Conservation (phyloP, 2,113 vertebrate genomes). For the Myotis lucifugus region DNA sequence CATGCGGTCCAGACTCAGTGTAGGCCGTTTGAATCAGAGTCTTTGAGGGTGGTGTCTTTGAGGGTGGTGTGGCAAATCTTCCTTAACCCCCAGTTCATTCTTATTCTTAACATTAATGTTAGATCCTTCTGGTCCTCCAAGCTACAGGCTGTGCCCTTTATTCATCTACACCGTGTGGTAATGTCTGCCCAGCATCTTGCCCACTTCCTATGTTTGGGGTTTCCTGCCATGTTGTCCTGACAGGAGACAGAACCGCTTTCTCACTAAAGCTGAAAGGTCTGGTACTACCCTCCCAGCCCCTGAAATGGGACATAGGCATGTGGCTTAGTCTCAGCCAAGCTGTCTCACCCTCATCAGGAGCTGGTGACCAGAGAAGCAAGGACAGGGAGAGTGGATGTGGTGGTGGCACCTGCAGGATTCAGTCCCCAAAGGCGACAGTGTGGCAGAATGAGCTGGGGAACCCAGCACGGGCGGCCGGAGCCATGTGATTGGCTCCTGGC, state of each 20-base stretch:
- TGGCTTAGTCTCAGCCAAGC: neutral
- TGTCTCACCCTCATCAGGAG: neutral
- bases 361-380: neutral
- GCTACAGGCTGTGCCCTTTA: accelerated
- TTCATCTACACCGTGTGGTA: accelerated
- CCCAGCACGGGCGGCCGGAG: neutral
- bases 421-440: neutral
- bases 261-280: neutral
- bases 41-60: neutral
- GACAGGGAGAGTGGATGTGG: no score
- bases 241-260: neutral
- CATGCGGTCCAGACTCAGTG: neutral
- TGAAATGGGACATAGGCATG: neutral
- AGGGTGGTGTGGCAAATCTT: neutral
- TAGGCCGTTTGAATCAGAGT: neutral
- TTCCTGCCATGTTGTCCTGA: neutral
- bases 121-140: neutral
- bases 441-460: neutral
- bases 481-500: neutral
- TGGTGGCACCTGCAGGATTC: neutral
- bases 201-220: neutral
- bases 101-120: neutral
- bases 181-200: neutral
- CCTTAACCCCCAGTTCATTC: no score
- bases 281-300: neutral